Evolutionary conservation across 1,140 invertebrate species (phyloP).

Genomic region (Pantala flavescens): DNA sequence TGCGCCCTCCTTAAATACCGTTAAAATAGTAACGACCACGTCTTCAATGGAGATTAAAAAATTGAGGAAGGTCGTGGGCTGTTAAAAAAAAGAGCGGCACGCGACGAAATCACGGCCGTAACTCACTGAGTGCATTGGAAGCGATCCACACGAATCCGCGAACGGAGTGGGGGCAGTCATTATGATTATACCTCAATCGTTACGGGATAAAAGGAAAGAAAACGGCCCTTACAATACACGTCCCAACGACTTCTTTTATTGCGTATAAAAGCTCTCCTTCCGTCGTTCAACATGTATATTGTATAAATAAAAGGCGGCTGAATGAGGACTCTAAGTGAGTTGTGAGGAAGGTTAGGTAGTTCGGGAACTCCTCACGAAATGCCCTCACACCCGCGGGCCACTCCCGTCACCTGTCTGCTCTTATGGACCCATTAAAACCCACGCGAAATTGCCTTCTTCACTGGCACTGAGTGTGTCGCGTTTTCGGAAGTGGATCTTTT

Average conservation of each 20-base stretch:
- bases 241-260: not conserved
- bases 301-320: not conserved
- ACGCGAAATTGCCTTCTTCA: not conserved
- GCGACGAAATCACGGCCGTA: not conserved
- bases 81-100: not conserved
- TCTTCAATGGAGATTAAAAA: conserved; percentile 10
- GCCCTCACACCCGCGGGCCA: no score
- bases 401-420: not conserved
- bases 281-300: not conserved
- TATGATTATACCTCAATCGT: conserved; percentile 7
- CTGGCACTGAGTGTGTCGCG: no score
- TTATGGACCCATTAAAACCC: not conserved
- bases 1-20: not conserved
- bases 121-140: not conserved
- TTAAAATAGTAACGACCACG: conserved; percentile 3
- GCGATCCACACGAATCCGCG: not conserved
- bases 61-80: not conserved
- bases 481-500: no score
- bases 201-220: not conserved
- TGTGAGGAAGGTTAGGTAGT: no score
- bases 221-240: not conserved
- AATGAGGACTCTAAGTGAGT: no score
- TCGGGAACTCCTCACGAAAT: no score
- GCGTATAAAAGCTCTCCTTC: conserved; percentile 4
- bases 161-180: not conserved